Evolutionary conservation across 92 coral and sea anemone species (phyloP), one percentile per base, ranked within the genome.

Genomic region (Hydrozoanthus gracilis): DNA sequence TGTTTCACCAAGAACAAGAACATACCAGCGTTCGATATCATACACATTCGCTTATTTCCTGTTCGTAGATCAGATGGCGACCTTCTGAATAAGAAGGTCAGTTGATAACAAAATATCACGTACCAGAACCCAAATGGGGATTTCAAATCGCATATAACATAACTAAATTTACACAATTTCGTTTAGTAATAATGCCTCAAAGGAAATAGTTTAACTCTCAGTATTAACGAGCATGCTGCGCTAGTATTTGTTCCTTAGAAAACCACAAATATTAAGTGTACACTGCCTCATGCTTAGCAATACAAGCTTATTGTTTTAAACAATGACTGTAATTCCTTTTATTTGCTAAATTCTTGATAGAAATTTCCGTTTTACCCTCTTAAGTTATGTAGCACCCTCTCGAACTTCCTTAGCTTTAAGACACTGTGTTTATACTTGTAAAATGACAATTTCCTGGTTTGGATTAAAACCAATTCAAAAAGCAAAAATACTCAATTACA

Each of bases 361-460:
- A 44, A 47, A 64, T 79, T 79, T 79, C 71, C 83, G 71, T 35
- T 61, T 79, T 15, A 35, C 54, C 20, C 60, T 64, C 73, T 64
- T 18, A 47, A 44, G 17, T 47, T 79, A 62, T 62, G 84, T 58
- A 47, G 60, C 46, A 39, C 84, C 18, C 61, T 73, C 85, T 16
- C 18, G 27, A 64, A 48, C 65, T 60, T 67, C 85, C 73, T 80
- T 27, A 5, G 6, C 73, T 39, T 65, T 35, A 35, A 6, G 17
- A 39, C 16, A n/a, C 8, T 8, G 67, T 78, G 83, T 80, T 80
- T 80, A 80, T 73, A n/a, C 74, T 64, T 64, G 85, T 14, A 62
- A 78, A 80, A 64, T 65, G 85, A 47, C 85, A 47, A 80, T 64
- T 80, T 80, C 85, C 73, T 78, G 73, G 48, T 64, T 80, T 65